A percentile compares a stretch with the other conserved stretches of the same genome.
Conservation (phyloP, 2,888 invertebrate genomes). For the Ypsolopha sequella region DNA sequence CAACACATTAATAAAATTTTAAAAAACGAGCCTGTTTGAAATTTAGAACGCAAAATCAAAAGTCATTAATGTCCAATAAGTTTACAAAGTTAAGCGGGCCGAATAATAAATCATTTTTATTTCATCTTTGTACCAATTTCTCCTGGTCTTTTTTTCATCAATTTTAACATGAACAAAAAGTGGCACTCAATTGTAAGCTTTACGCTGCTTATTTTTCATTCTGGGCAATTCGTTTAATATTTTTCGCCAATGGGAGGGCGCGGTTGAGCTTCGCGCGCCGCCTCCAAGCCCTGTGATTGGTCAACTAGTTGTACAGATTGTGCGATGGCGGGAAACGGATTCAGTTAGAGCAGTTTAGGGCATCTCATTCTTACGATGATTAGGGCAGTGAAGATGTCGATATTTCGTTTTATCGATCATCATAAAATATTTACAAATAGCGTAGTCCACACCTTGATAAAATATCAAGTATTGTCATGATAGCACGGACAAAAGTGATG, state of each 20-base stretch:
- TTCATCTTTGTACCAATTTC: slow-evolving; percentile 60
- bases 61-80: slow-evolving; percentile 67
- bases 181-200: slow-evolving; percentile 65
- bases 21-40: slow-evolving; percentile 24
- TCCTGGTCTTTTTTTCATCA: slow-evolving; percentile 63
- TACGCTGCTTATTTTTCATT: slow-evolving; percentile 44
- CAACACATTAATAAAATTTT: slow-evolving; percentile 32
- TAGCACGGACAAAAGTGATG: too few relatives aligned
- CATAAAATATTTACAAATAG: too few relatives aligned
- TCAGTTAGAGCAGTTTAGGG: slow-evolving; percentile 32
- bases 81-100: slow-evolving; percentile 60
- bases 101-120: slow-evolving; percentile 67
- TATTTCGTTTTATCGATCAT: too few relatives aligned
- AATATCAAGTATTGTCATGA: too few relatives aligned
- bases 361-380: slow-evolving; percentile 60
- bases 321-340: slow-evolving; percentile 66
- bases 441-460: too few relatives aligned
- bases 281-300: slow-evolving; percentile 53
- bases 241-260: slow-evolving; percentile 46
- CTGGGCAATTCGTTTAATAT: slow-evolving; percentile 59
- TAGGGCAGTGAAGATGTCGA: slow-evolving; percentile 12
- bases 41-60: slow-evolving; percentile 59
- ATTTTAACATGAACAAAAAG: slow-evolving; percentile 64
- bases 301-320: slow-evolving; percentile 47
- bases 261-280: slow-evolving; percentile 39